Evolutionary conservation across 2,113 vertebrate genomes (phyloP).

Genomic region (Lichenostomus cassidix): DNA sequence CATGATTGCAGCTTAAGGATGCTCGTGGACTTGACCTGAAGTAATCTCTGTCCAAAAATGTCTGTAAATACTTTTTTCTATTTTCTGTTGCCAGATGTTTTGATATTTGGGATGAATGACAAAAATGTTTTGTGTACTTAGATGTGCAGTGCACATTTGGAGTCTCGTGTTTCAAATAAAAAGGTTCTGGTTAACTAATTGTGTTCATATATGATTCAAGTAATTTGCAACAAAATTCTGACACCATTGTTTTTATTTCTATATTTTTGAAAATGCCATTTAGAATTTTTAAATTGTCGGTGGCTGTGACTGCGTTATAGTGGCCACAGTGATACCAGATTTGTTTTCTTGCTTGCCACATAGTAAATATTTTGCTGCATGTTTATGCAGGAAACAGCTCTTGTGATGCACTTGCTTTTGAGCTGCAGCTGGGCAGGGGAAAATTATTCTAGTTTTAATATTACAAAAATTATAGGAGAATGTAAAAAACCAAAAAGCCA

Average conservation of each 20-base stretch:
- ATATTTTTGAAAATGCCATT: background rate
- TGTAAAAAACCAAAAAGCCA: background rate
- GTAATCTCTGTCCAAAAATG: slow-evolving; percentile 33
- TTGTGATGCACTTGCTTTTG: background rate
- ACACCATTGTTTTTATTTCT: background rate
- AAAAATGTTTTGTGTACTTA: background rate
- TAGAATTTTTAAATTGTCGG: background rate
- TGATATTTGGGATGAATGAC: background rate
- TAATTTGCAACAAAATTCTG: background rate
- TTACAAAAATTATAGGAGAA: background rate
- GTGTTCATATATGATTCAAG: background rate
- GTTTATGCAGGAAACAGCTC: background rate
- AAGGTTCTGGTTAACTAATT: background rate
- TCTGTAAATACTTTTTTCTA: slow-evolving; percentile 3
- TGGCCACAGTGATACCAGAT: background rate
- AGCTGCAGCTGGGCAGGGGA: background rate
- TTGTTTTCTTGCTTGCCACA: background rate
- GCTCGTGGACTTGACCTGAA: slow-evolving; percentile 24
- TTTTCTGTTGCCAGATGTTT: slow-evolving; percentile 53
- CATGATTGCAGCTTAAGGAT: slow-evolving; percentile 19
- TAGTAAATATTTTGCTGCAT: background rate
- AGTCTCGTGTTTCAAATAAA: background rate
- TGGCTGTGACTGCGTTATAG: background rate
- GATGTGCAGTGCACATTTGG: background rate
- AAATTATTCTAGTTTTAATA: background rate